Base-by-base conservation (phyloP, 2,113 vertebrate species). In the Ammodytes marinus region DNA sequence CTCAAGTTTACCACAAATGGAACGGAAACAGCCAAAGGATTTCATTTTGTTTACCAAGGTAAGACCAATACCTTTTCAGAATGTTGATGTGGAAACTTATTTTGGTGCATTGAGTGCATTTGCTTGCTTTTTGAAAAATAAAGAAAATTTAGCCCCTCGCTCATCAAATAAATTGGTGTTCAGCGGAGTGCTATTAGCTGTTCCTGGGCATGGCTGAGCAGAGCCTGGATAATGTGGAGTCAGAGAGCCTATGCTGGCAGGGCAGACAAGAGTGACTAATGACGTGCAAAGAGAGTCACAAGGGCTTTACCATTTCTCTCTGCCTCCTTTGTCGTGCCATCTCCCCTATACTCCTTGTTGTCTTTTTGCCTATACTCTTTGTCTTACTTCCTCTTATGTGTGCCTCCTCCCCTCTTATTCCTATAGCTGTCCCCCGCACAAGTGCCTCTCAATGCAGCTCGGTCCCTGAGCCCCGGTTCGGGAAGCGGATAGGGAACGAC, bases 41-140 rank as follows among this genome's bases (percentile, higher is more conserved):
- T 98, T 96, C 98, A 99, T 95, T 99, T 99, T 94, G 98, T 99
- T 83, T 99, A 99, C 88, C 98, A 99, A 98, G 98, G 98, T 98
- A 94, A 95, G 95, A 3, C 19, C 45, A 1, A 65, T 27, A 11
- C 8, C 0, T 35, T 61, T 47, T 2, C 50, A 46, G 8, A 65
- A 61, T 67, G 64, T 15, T 35, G 12, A 72, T 66, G 58, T 67
- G 5, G 3, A 61, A 43, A 52, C 52, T 42, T 40, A 69, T 74
- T 27, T 69, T 59, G 19, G 39, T 75, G 53, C 64, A 73, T 43
- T 72, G 19, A 73, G 60, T 66, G 43, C 10, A 43, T 77, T 78
- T 67, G 63, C 49, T 66, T 75, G n/a, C 52, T 55, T 72, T 46
- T 3, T 0, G 3, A 53, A 71, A 58, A 57, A 66, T 53, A n/a